Evolutionary conservation across 2,888 invertebrate species (phyloP), one percentile per base, ranked within the genome.

Genomic region (Tinea pellionella): DNA sequence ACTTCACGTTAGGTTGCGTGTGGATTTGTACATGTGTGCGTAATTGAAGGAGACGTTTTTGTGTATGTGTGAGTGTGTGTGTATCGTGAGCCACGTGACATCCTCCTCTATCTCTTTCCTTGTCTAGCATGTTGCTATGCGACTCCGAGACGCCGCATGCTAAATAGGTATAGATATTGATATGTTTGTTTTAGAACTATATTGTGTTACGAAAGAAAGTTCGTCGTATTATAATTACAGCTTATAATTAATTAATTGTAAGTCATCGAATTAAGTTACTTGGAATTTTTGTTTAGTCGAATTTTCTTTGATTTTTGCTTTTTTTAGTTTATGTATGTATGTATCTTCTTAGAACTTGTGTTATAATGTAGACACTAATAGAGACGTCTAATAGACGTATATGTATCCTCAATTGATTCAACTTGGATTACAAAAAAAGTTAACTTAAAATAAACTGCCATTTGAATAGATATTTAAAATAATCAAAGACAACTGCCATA

Each of bases 191-290:
- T 47, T 37, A 37, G 9, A 6, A 9, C 37, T 37, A 37, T 2
- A 6, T 37, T 66, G 62, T 66, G 66, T 67, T 68, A 69, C 72
- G 72, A 72, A 71, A 69, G 69, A 67, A 71, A 74, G 75, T 76
- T 77, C 73, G 80, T 81, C 80, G 37, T 6, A 9, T 37, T 37
- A 6, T 37, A 37, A 37, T 37, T 37, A n/a, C 2, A n/a, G n/a
- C 9, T 37, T 9, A 37, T n/a, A n/a, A n/a, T n/a, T n/a, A n/a
- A n/a, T n/a, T n/a, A n/a, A n/a, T n/a, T n/a, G n/a, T n/a, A n/a
- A n/a, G n/a, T n/a, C n/a, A n/a, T n/a, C n/a, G n/a, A n/a, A n/a
- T n/a, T n/a, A n/a, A n/a, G n/a, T n/a, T n/a, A n/a, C n/a, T n/a
- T n/a, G n/a, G n/a, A n/a, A n/a, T n/a, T n/a, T n/a, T n/a, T n/a